Percentiles rank a stretch among this genome's conserved stretches.
Conservation (phyloP, 2,888 invertebrate species). For the Spicauda simplicius region DNA sequence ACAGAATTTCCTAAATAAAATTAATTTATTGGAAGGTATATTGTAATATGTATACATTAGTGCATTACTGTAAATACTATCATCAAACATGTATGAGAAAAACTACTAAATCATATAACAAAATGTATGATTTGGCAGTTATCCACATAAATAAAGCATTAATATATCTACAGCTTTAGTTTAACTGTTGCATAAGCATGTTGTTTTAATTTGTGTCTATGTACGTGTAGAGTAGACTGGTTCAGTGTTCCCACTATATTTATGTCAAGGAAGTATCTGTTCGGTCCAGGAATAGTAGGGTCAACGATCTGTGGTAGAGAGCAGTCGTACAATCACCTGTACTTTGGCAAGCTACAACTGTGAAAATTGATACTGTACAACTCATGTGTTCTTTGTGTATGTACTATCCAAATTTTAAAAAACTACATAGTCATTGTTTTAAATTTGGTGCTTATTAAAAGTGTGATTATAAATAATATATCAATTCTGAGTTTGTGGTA, state of each 20-base stretch:
- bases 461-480: conserved; percentile 32
- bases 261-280: conserved; percentile 59
- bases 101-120: background rate
- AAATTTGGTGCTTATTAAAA: background rate
- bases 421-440: background rate
- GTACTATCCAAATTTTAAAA: background rate
- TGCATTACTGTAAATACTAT: no score
- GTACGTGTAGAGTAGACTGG: background rate
- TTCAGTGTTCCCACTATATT: conserved; percentile 28
- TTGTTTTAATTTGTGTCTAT: conserved; percentile 13
- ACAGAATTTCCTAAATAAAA: no score
- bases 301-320: conserved; percentile 61
- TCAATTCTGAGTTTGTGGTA: conserved; percentile 28
- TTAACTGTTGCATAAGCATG: conserved; percentile 12
- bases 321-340: conserved; percentile 75
- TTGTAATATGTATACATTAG: no score
- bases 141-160: background rate
- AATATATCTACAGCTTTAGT: conserved; percentile 5
- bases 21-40: no score
- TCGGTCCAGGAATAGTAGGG: conserved; percentile 69
- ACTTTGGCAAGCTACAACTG: conserved; percentile 65
- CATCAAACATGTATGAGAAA: no score
- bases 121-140: background rate
- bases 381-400: conserved; percentile 3
- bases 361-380: conserved; percentile 64